These are phyloP conservation scores for Diadema setosum DNA, from an alignment of 35 echinoderm and acorn worm species.

Conservation along the genomic window DNA sequence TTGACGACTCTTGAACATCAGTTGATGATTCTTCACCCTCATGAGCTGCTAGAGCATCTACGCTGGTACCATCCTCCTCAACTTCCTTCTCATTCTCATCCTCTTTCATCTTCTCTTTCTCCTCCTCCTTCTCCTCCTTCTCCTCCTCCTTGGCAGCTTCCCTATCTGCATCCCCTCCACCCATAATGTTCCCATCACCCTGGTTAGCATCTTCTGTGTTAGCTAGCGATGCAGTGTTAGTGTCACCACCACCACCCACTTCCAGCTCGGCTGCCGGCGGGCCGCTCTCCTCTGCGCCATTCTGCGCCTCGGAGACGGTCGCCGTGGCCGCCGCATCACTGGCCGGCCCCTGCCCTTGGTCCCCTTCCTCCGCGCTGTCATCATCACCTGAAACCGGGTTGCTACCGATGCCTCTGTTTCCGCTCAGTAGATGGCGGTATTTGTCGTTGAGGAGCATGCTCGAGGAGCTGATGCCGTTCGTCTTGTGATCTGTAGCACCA, in stretches of 20 bases:
- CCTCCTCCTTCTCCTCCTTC: not conserved
- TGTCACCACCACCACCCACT: not conserved
- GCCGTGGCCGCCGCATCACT: not conserved
- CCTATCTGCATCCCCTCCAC: not conserved
- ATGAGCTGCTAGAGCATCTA: not conserved
- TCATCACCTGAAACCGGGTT: conserved; percentile 7
- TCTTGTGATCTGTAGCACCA: conserved; percentile 14
- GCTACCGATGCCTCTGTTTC: not conserved
- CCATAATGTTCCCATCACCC: not conserved
- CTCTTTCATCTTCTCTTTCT: not conserved
- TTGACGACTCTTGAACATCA: no score
- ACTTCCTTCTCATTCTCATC: not conserved
- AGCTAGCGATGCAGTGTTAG: not conserved
- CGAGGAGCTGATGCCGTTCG: conserved; percentile 23
- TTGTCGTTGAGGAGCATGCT: conserved; percentile 50
- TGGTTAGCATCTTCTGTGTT: not conserved
- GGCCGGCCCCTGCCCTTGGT: not conserved
- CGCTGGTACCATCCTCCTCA: not conserved
- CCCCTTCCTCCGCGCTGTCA: not conserved
- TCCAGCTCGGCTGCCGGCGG: not conserved
- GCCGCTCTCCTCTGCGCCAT: not conserved
- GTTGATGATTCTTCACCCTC: no score
- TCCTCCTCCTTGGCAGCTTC: not conserved
- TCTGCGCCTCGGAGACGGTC: not conserved
- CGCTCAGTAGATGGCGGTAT: conserved; percentile 29